Conservation (phyloP, 1,140 invertebrate genomes). For the Drosophila rhopaloa region DNA sequence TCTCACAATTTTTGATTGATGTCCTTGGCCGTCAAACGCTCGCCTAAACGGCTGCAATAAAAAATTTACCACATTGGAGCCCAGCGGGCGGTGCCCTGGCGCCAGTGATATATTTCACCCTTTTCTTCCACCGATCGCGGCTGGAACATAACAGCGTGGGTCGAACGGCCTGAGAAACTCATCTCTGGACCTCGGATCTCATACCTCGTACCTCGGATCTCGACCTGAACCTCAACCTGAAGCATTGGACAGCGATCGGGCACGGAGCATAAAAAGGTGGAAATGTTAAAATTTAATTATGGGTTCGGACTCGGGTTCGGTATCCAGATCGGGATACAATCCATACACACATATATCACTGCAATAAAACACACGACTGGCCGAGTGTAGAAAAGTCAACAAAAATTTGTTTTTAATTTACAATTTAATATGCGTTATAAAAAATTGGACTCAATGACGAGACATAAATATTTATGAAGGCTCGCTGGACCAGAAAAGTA, state of each 20-base stretch:
- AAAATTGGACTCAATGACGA: constrained; percentile 81
- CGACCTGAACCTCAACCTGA: not conserved
- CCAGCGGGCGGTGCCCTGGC: constrained; percentile 75
- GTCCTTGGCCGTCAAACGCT: constrained; percentile 76
- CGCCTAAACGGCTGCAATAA: constrained; percentile 82
- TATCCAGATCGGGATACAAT: not conserved
- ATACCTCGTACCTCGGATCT: not conserved
- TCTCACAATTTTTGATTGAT: constrained; percentile 71
- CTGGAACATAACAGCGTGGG: constrained; percentile 59
- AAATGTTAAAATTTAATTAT: constrained; percentile 83
- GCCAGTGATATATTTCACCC: constrained; percentile 83
- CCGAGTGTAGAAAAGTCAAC: constrained; percentile 80
- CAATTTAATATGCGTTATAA: constrained; percentile 83
- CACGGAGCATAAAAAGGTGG: constrained; percentile 69
- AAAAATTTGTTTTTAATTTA: constrained; percentile 83
- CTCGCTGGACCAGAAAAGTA: constrained; percentile 47
- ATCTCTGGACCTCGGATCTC: constrained; percentile 12
- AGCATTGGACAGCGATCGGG: constrained; percentile 6
- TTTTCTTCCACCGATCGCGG: constrained; percentile 48
- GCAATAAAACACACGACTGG: constrained; percentile 63
- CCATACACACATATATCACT: constrained; percentile 51
- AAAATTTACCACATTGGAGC: constrained; percentile 76
- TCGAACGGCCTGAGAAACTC: constrained; percentile 43
- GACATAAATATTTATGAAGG: constrained; percentile 81
- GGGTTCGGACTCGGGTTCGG: constrained; percentile 55